Conservation (phyloP, 2,888 invertebrate genomes). For the Halictus quadricinctus region DNA sequence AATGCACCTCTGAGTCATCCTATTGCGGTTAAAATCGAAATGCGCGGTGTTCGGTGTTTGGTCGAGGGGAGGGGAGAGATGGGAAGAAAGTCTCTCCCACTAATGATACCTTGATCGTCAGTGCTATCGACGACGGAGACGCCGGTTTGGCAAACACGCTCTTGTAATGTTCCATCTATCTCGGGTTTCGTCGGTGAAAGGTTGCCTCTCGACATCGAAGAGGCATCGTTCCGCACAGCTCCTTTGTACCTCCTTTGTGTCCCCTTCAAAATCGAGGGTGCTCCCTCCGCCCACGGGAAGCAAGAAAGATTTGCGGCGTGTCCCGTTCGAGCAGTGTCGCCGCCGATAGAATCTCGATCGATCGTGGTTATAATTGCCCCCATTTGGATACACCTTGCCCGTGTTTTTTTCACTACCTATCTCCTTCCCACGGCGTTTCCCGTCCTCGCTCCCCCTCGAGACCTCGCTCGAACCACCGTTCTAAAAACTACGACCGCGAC, state of each 20-base stretch:
- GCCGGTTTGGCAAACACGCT: slow-evolving; percentile 39
- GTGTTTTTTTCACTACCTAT: background rate
- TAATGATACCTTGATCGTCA: slow-evolving; percentile 30
- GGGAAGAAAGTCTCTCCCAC: slow-evolving; percentile 2
- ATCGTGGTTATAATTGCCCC: slow-evolving; percentile 54
- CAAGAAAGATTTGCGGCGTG: slow-evolving; percentile 29
- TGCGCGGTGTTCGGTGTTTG: background rate
- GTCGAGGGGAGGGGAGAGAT: background rate
- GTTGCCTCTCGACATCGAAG: slow-evolving; percentile 35
- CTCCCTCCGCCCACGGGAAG: background rate
- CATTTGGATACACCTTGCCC: slow-evolving; percentile 41
- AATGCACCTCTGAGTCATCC: background rate
- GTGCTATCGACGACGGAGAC: slow-evolving; percentile 25
- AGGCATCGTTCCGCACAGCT: slow-evolving; percentile 21
- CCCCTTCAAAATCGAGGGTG: slow-evolving; percentile 22
- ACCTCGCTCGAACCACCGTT: slow-evolving; percentile 11
- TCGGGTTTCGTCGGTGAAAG: slow-evolving; percentile 48
- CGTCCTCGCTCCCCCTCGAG: background rate
- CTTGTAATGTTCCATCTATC: slow-evolving; percentile 32
- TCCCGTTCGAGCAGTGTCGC: slow-evolving; percentile 21
- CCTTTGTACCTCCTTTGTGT: slow-evolving; percentile 24
- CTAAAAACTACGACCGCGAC: slow-evolving; percentile 35
- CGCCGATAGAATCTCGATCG: slow-evolving; percentile 56
- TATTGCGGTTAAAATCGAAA: background rate
- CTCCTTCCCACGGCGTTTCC: background rate